These are phyloP conservation scores for Meloidogyne chitwoodi DNA, from an alignment of 1,140 invertebrate genomes.

Conservation along the genomic window DNA sequence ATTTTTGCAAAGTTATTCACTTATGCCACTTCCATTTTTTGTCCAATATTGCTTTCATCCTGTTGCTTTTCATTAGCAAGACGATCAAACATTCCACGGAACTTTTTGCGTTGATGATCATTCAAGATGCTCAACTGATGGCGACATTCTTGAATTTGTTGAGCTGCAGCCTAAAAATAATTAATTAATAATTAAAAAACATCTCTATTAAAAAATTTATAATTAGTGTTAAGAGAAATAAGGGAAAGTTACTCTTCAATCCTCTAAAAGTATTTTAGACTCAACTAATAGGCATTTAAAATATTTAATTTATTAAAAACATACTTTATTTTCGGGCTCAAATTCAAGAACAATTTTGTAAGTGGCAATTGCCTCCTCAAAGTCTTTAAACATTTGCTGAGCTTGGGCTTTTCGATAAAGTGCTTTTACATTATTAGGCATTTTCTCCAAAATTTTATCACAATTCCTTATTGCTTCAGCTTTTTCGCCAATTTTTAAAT, in stretches of 20 bases:
- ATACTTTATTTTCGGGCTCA: neutral
- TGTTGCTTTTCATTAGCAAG: slow-evolving; percentile 1
- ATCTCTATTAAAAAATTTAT: too few species aligned
- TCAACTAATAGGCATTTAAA: too few species aligned
- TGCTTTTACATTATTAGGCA: slow-evolving; percentile 79
- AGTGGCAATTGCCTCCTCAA: slow-evolving; percentile 5
- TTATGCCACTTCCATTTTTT: neutral
- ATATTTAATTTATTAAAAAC: neutral
- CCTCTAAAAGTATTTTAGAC: too few species aligned
- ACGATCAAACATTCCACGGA: slow-evolving; percentile 2
- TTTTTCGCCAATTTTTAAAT: slow-evolving; percentile 74
- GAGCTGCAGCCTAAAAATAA: neutral
- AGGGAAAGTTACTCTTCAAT: too few species aligned
- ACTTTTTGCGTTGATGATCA: slow-evolving; percentile 1
- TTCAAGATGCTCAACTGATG: neutral
- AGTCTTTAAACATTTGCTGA: slow-evolving; percentile 5
- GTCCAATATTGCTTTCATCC: neutral
- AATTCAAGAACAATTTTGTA: neutral
- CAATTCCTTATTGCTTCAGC: slow-evolving; percentile 71
- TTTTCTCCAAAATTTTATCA: slow-evolving; percentile 72
- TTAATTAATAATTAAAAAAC: neutral
- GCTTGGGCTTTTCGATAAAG: slow-evolving; percentile 74
- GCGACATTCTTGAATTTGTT: slow-evolving; percentile 19
- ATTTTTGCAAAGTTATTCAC: too few species aligned
- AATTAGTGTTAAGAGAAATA: too few species aligned